These are phyloP conservation scores for Oryzaephilus surinamensis DNA, from an alignment of 1,140 invertebrate genomes.

Conservation along the genomic window DNA sequence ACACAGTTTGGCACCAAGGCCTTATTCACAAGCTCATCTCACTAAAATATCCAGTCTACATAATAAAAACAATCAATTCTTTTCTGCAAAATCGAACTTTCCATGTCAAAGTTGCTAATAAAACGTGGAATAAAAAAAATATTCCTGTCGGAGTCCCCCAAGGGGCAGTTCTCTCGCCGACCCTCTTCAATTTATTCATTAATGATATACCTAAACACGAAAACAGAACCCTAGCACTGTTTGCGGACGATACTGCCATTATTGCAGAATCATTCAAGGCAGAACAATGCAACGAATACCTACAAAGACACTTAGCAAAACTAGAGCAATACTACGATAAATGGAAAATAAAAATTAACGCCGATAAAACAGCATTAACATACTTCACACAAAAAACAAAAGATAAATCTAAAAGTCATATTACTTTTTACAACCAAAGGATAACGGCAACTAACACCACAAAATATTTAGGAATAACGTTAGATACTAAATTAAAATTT, in stretches of 20 bases:
- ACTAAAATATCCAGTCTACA: slow-evolving; percentile 2
- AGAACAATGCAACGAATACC: background rate
- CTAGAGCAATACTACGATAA: background rate
- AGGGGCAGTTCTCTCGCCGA: slow-evolving; percentile 20
- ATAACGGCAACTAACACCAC: background rate
- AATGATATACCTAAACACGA: slow-evolving; percentile 17
- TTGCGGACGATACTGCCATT: slow-evolving; percentile 23
- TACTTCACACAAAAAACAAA: background rate
- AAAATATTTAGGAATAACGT: slow-evolving; percentile 24
- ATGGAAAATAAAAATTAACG: slow-evolving; percentile 21
- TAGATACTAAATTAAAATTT: slow-evolving; percentile 22
- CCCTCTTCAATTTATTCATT: slow-evolving; percentile 15
- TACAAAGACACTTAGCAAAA: slow-evolving; percentile 9
- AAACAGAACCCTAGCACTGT: slow-evolving; percentile 14
- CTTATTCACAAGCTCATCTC: slow-evolving; percentile 21
- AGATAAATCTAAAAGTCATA: slow-evolving; percentile 9
- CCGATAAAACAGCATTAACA: slow-evolving; percentile 13
- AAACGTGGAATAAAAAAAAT: slow-evolving; percentile 5
- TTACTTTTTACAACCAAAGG: slow-evolving; percentile 1
- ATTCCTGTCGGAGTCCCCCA: slow-evolving; percentile 24
- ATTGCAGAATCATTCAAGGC: background rate
- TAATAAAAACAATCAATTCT: slow-evolving; percentile 9
- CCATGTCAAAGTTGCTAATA: slow-evolving; percentile 9
- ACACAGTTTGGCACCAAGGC: slow-evolving; percentile 23
- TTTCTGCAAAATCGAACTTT: slow-evolving; percentile 18